Evolutionary conservation across 2,888 invertebrate genomes (phyloP).

Genomic region (Epirrhoe tristata): DNA sequence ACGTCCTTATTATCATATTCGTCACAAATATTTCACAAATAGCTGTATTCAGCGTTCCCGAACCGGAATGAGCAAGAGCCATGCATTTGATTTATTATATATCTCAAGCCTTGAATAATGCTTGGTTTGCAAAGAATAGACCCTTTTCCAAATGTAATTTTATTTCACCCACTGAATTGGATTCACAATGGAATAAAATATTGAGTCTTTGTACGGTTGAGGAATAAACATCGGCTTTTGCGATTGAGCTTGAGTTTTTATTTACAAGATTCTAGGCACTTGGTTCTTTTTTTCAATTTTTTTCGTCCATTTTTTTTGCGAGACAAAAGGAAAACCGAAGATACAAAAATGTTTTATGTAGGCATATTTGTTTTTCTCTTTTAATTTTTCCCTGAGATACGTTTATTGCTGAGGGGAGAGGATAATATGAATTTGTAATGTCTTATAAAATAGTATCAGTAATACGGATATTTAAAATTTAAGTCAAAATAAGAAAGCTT

Average conservation of each 20-base stretch:
- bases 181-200: slow-evolving; percentile 25
- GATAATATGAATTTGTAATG: not conserved
- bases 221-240: slow-evolving; percentile 11
- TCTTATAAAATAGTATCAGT: too few relatives aligned
- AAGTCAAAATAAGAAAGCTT: too few relatives aligned
- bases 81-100: slow-evolving; percentile 42
- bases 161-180: slow-evolving; percentile 33
- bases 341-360: not conserved
- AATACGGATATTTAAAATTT: too few relatives aligned
- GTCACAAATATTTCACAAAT: slow-evolving; percentile 14
- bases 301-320: too few relatives aligned
- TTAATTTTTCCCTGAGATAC: not conserved
- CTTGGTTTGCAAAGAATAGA: slow-evolving; percentile 35
- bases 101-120: slow-evolving; percentile 37
- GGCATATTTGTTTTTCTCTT: not conserved
- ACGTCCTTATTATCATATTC: slow-evolving; percentile 16
- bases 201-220: slow-evolving; percentile 19
- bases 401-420: not conserved
- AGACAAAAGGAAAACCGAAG: not conserved
- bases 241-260: not conserved
- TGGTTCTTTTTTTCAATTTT: too few relatives aligned
- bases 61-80: slow-evolving; percentile 28
- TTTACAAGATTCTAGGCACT: not conserved
- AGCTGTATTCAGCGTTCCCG: slow-evolving; percentile 7
- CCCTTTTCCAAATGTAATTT: slow-evolving; percentile 38